A percentile compares a stretch with the other conserved stretches of the same genome.
Conservation (phyloP, 2,113 vertebrate genomes). For the Cryptomyrus ogoouensis region DNA sequence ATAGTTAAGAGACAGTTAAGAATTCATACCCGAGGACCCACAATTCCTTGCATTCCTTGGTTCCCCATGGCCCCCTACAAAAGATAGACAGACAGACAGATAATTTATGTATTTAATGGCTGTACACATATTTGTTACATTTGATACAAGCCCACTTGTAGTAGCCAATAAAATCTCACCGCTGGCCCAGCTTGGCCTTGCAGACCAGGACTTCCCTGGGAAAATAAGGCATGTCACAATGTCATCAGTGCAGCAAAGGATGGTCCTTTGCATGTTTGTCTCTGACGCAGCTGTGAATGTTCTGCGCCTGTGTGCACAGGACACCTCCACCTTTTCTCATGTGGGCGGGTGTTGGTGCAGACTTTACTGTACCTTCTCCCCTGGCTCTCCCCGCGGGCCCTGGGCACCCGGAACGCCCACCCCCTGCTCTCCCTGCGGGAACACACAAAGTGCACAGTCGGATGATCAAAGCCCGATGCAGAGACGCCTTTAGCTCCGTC, state of each 20-base stretch:
- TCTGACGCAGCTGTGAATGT: not conserved
- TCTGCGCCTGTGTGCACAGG: not conserved
- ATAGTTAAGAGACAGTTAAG: not conserved
- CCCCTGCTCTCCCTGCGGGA: constrained; percentile 66
- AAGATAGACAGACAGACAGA: not conserved
- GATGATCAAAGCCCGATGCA: not conserved
- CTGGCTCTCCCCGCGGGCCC: constrained; percentile 58
- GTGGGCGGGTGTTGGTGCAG: not conserved
- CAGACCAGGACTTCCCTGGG: constrained; percentile 65
- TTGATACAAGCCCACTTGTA: not conserved
- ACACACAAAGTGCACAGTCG: not conserved
- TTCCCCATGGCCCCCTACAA: constrained; percentile 59
- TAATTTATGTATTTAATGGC: not conserved
- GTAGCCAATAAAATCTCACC: constrained; percentile 46
- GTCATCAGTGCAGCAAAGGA: not conserved
- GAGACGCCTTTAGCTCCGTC: not conserved
- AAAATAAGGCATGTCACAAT: constrained; percentile 25
- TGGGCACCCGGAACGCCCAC: constrained; percentile 61
- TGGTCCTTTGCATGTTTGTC: not conserved
- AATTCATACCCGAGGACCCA: constrained; percentile 56
- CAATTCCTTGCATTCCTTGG: constrained; percentile 56
- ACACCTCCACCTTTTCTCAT: not conserved
- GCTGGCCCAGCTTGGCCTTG: constrained; percentile 65
- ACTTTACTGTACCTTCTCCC: constrained; percentile 63
- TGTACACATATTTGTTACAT: not conserved